Evolutionary conservation across 2,888 invertebrate species (phyloP), one percentile per base, ranked within the genome.

Genomic region (Tanytarsus gracilentus): DNA sequence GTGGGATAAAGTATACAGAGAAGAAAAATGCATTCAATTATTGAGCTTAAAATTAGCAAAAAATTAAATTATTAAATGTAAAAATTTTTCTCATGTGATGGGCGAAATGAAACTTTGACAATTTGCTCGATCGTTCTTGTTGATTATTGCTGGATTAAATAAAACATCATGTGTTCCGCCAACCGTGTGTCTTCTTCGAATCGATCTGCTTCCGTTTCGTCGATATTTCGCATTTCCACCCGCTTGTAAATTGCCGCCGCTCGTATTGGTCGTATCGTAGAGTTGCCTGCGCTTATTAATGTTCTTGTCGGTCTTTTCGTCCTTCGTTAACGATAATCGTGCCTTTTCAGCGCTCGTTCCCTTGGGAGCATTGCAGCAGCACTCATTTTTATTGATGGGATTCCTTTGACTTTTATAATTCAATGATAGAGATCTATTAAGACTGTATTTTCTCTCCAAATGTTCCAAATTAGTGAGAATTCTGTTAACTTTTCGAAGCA

Each of bases 161-260:
- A 14, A 36, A 36, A 14, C 36, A 74, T 93, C 93, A 74, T 90
- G 89, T n/a, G 89, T 88, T 60, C 94, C 93, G 63, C 93, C 93
- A 7, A 94, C 92, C 0, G 94, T 94, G 75, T 94, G 93, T 26
- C 94, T 79, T 44, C 94, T 80, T 74, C 91, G 91, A 68, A 91
- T 88, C 64, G 88, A 50, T 16, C 60, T 25, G n/a, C 48, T 48
- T 9, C 58, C 58, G 9, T 49, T 60, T 49, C 60, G 7, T 4
- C 60, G 33, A 36, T 60, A 60, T 49, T 60, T 60, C 9, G 25
- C 74, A 71, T 67, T 71, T 73, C 36, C 61, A 30, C 39, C 58
- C 18, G 56, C 48, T 44, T 33, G 23, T 30, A 36, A 30, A 4
- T 14, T 18, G 36, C 53, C 52, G 52, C 53, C 53, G 29, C 39